Conservation (phyloP, 1,140 invertebrate species). For the Zaprionus camerounensis region DNA sequence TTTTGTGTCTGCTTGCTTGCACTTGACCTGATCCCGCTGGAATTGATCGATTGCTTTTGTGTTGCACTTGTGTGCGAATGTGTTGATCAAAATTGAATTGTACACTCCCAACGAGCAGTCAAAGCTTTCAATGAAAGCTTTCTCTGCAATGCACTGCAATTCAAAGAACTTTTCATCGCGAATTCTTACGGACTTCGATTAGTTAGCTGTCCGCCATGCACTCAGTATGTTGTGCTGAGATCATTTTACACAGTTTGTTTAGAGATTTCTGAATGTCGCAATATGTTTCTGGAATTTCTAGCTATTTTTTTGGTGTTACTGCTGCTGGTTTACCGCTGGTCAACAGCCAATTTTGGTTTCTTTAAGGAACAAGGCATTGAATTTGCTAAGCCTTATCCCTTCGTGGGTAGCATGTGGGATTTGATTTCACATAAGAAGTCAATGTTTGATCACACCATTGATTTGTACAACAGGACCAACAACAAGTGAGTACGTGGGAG, state of each 20-base stretch:
- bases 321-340: conserved; percentile 69
- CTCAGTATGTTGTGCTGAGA: neutral
- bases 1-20: neutral
- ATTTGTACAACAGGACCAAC: conserved; percentile 61
- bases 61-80: neutral
- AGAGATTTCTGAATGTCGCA: conserved; percentile 19
- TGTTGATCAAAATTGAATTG: neutral
- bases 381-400: conserved; percentile 52
- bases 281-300: conserved; percentile 66
- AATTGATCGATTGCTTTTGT: neutral
- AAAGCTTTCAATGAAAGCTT: conserved; percentile 27
- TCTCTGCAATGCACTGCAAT: too few species aligned
- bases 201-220: conserved; percentile 2
- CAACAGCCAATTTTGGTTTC: conserved; percentile 61
- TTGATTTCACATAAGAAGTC: conserved; percentile 46
- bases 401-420: conserved; percentile 62
- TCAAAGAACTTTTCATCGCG: neutral
- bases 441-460: conserved; percentile 61
- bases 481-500: conserved; percentile 57
- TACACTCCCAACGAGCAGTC: neutral
- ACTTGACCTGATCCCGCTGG: neutral
- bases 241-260: neutral
- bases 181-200: neutral
- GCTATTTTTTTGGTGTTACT: conserved; percentile 45
- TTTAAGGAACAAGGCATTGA: conserved; percentile 67